Conservation (phyloP, 2,113 vertebrate genomes). For the Bolborhynchus lineola region DNA sequence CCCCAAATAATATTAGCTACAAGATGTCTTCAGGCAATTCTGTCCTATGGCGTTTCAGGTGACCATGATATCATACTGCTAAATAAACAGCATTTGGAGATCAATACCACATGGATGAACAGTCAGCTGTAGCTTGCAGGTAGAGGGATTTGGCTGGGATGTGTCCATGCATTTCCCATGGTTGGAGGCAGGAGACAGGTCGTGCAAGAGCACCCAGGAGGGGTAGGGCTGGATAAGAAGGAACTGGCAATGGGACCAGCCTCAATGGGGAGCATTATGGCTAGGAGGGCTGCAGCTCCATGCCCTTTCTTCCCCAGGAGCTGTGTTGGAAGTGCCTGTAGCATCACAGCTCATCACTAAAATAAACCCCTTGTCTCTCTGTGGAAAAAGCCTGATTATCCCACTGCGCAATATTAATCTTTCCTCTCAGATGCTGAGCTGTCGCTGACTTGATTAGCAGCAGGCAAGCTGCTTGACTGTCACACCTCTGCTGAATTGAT, state of each 20-base stretch:
- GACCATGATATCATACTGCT: background rate
- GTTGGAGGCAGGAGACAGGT: background rate
- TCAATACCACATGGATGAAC: background rate
- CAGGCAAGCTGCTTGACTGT: background rate
- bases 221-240: background rate
- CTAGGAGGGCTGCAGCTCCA: background rate
- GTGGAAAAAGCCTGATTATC: background rate
- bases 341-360: background rate
- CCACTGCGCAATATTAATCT: background rate
- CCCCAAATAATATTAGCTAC: background rate
- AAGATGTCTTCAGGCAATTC: background rate
- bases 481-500: slow-evolving; percentile 6
- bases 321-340: fast-evolving
- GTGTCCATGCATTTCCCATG: background rate
- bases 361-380: background rate
- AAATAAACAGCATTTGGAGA: background rate
- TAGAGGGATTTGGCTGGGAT: background rate
- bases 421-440: background rate
- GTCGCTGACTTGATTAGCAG: background rate
- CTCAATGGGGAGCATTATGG: background rate
- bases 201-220: background rate
- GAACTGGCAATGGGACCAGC: background rate
- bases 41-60: background rate
- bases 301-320: too few relatives aligned
- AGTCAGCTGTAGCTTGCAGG: background rate